Conservation (phyloP, 2,113 vertebrate genomes). For the Sinocyclocheilus maitianheensis region DNA sequence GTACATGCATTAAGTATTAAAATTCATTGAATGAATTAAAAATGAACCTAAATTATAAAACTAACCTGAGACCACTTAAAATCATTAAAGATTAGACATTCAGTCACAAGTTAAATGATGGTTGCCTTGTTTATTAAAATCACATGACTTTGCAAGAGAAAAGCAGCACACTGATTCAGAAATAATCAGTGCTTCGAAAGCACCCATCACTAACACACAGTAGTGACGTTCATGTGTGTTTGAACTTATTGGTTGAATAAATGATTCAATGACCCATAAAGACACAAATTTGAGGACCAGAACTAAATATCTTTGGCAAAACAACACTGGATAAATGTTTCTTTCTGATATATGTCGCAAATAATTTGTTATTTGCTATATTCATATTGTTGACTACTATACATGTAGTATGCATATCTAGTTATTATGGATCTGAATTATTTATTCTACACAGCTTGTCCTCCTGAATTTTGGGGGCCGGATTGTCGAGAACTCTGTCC, state of each 20-base stretch:
- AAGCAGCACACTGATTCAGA: not conserved
- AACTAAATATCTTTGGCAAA: too few species aligned
- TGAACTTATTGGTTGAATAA: not conserved
- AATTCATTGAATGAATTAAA: not conserved
- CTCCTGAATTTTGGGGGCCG: slow-evolving; percentile 87
- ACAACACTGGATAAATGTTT: too few species aligned
- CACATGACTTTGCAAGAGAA: not conserved
- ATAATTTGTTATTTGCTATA: not conserved
- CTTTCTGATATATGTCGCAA: too few species aligned
- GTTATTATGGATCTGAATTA: not conserved
- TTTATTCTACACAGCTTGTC: slow-evolving; percentile 80
- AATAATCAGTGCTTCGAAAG: too few species aligned
- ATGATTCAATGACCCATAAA: not conserved
- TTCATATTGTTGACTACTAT: not conserved
- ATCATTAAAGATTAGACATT: too few species aligned
- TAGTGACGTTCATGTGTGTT: not conserved
- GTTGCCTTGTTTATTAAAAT: not conserved
- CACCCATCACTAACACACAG: not conserved
- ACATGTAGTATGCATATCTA: not conserved
- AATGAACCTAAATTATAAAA: too few species aligned
- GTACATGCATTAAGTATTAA: too few species aligned
- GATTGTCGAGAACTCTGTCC: slow-evolving; percentile 86
- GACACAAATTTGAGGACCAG: not conserved
- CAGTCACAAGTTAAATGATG: not conserved
- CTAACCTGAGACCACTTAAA: too few species aligned